A percentile compares a stretch with the other conserved stretches of the same genome.
Evolutionary conservation across 2,113 vertebrate species (phyloP).

Genomic region (Ranitomeya imitator): DNA sequence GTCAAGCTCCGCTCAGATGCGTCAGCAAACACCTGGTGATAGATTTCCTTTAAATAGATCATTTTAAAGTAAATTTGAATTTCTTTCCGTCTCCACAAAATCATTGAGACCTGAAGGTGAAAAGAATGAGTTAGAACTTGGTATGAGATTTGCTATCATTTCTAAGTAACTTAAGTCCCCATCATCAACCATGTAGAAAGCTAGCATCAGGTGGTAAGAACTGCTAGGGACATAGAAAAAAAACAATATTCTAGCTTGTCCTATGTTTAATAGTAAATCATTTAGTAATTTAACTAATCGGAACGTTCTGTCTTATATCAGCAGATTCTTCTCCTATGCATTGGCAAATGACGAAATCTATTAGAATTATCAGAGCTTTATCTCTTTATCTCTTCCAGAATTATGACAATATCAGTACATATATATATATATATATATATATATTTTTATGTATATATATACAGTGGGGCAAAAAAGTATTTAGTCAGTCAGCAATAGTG

Average conservation of each 20-base stretch:
- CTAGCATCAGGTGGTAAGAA: conserved; percentile 55
- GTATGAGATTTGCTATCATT: conserved; percentile 11
- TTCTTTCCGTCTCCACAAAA: not conserved
- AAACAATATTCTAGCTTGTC: conserved; percentile 26
- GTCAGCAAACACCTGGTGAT: no score
- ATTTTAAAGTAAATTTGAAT: not conserved
- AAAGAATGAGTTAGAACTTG: not conserved
- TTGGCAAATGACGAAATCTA: conserved; percentile 62
- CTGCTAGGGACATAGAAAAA: conserved; percentile 55
- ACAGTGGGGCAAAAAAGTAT: no score
- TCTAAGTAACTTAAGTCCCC: conserved; percentile 54
- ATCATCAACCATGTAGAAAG: conserved; percentile 61
- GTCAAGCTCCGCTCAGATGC: no score
- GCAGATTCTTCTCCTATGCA: conserved; percentile 40
- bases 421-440: no score
- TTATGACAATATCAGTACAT: conserved; percentile 56
- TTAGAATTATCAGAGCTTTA: conserved; percentile 51
- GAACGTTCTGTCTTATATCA: conserved; percentile 56
- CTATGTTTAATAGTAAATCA: conserved; percentile 60
- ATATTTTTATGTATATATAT: no score
- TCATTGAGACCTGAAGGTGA: conserved; percentile 1
- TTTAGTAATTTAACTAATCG: conserved; percentile 67
- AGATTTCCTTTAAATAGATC: not conserved
- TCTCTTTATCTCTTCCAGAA: conserved; percentile 50
- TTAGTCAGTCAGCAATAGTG: no score